phyloP scores from a whole-genome alignment of 2,888 invertebrate genomes.

The Apodemia zela region DNA sequence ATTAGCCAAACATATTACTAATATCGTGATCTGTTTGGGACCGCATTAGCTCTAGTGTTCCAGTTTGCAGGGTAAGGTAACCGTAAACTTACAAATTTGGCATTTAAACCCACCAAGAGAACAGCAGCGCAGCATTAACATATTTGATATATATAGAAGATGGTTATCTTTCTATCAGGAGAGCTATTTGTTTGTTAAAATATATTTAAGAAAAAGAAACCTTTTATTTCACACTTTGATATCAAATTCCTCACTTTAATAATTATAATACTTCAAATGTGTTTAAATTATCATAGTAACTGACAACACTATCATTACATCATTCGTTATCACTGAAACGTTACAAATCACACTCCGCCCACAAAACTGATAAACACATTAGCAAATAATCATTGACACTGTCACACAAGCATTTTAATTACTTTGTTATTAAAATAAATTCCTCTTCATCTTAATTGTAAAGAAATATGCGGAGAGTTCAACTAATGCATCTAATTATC shows the following conservation, averaged over 20 bases:
- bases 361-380: conserved; percentile 11
- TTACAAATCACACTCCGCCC: conserved; percentile 6
- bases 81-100: too few relatives aligned
- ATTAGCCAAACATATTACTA: too few relatives aligned
- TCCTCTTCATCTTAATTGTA: too few relatives aligned
- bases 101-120: too few relatives aligned
- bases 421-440: neutral
- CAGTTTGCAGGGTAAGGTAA: too few relatives aligned
- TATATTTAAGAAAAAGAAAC: neutral
- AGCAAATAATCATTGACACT: neutral
- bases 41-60: too few relatives aligned
- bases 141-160: neutral
- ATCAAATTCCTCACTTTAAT: neutral
- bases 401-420: neutral
- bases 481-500: too few relatives aligned
- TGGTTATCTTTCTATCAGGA: neutral
- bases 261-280: neutral
- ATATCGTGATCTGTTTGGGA: too few relatives aligned
- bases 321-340: conserved; percentile 12
- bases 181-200: neutral
- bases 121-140: neutral
- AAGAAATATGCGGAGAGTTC: too few relatives aligned
- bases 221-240: neutral
- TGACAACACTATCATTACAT: neutral
- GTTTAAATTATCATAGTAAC: neutral